phyloP scores from a whole-genome alignment of 2,888 invertebrate genomes.

The Gasteruption jaculator region DNA sequence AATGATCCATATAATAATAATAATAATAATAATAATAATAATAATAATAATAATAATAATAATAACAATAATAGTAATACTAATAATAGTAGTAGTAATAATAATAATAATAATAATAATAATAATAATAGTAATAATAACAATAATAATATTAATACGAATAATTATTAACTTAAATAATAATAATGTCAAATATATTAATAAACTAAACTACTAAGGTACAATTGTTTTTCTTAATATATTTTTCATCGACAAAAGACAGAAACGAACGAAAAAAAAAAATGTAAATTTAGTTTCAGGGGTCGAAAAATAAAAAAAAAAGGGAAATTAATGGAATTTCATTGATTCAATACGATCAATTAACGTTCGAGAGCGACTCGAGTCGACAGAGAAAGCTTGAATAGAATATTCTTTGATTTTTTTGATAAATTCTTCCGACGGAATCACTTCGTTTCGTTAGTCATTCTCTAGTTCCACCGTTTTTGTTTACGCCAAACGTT shows the following conservation, averaged over 20 bases:
- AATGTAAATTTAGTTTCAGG: conserved; percentile 22
- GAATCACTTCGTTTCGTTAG: too few relatives aligned
- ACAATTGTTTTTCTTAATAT: conserved; percentile 47
- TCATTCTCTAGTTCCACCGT: too few relatives aligned
- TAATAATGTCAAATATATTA: conserved; percentile 38
- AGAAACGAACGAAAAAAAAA: conserved; percentile 29
- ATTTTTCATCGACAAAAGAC: conserved; percentile 32
- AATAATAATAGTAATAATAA: conserved; percentile 25
- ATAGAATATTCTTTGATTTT: too few relatives aligned
- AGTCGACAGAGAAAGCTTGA: too few relatives aligned
- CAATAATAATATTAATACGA: conserved; percentile 27
- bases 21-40: conserved; percentile 15
- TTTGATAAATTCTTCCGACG: too few relatives aligned
- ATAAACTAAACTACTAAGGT: conserved; percentile 46
- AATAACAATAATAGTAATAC: conserved; percentile 28
- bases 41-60: conserved; percentile 17
- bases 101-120: conserved; percentile 30
- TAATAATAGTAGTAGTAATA: conserved; percentile 26
- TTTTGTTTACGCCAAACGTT: too few relatives aligned
- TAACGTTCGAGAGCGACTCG: too few relatives aligned
- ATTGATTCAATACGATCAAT: too few relatives aligned
- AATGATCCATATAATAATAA: conserved; percentile 18
- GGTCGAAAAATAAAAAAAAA: conserved; percentile 12
- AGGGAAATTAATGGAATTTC: background rate
- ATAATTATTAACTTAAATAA: conserved; percentile 31